A percentile compares a stretch with the other conserved stretches of the same genome.
Evolutionary conservation across 2,797 vertebrate species (phyloP).

Genomic region (Denticeps clupeoides): DNA sequence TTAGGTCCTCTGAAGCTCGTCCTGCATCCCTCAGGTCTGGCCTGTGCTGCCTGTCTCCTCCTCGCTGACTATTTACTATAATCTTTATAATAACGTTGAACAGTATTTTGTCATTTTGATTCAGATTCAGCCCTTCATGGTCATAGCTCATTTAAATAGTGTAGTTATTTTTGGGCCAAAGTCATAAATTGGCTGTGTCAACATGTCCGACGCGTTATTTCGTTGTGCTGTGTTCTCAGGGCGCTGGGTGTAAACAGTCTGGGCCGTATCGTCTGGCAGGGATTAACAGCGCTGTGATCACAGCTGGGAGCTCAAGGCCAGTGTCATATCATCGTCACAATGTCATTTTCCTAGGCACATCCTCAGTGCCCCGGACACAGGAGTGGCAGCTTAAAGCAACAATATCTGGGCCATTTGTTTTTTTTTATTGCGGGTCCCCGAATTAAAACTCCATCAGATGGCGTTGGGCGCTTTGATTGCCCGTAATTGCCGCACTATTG

Average conservation of each 20-base stretch:
- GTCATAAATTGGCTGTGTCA: no score
- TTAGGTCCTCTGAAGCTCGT: no score
- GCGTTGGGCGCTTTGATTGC: conserved; percentile 45
- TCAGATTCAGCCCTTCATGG: no score
- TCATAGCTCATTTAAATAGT: no score
- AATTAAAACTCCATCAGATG: conserved; percentile 55
- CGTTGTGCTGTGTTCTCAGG: conserved; percentile 1
- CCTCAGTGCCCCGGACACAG: neutral
- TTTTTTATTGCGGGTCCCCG: conserved; percentile 43
- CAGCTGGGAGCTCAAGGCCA: conserved; percentile 22
- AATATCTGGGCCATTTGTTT: conserved; percentile 46
- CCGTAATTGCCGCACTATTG: conserved; percentile 57
- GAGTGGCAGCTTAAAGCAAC: conserved; percentile 13
- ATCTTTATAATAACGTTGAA: no score
- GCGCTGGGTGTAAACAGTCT: neutral
- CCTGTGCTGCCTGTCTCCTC: no score
- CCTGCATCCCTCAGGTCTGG: no score
- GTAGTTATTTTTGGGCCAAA: no score
- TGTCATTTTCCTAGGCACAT: conserved; percentile 8
- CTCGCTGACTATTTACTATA: no score
- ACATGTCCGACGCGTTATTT: no score
- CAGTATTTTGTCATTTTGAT: no score
- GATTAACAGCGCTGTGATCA: conserved; percentile 22
- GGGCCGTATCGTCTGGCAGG: conserved; percentile 16
- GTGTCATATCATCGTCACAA: conserved; percentile 37